Evolutionary conservation across 2,888 invertebrate genomes (phyloP).

Genomic region (Eristalinus sepulchralis): DNA sequence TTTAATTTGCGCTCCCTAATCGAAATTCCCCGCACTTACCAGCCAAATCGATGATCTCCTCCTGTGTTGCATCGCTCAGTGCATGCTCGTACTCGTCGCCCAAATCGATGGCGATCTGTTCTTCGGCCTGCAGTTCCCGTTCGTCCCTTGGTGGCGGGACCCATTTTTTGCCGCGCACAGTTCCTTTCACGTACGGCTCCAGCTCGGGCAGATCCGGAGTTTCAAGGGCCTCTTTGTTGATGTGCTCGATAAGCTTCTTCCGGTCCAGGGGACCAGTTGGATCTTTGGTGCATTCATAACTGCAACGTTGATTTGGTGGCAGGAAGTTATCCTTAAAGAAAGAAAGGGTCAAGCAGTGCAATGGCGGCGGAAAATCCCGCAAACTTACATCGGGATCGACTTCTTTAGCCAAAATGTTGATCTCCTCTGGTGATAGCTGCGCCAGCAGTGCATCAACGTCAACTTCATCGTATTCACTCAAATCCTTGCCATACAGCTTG

Average conservation of each 20-base stretch:
- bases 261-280: slow-evolving; percentile 98
- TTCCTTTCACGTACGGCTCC: slow-evolving; percentile 95
- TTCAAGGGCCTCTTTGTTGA: slow-evolving; percentile 98
- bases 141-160: slow-evolving; percentile 88
- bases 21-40: slow-evolving; percentile 81
- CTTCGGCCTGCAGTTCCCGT: slow-evolving; percentile 90
- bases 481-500: slow-evolving; percentile 93
- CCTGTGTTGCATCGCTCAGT: slow-evolving; percentile 92
- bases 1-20: background rate
- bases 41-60: slow-evolving; percentile 99
- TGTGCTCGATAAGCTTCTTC: slow-evolving; percentile 96
- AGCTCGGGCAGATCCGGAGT: slow-evolving; percentile 98
- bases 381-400: slow-evolving; percentile 99
- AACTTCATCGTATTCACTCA: slow-evolving; percentile 95
- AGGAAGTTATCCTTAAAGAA: slow-evolving; percentile 94
- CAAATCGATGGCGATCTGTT: slow-evolving; percentile 95
- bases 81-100: slow-evolving; percentile 97
- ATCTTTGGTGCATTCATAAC: slow-evolving; percentile 97
- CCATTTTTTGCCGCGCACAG: slow-evolving; percentile 96
- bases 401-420: slow-evolving; percentile 98
- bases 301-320: slow-evolving; percentile 97
- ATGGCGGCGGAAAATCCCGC: background rate
- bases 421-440: slow-evolving; percentile 96
- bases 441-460: slow-evolving; percentile 97
- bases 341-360: background rate